phyloP scores from a whole-genome alignment of 2,113 vertebrate species.

The Emydocephalus ijimae region DNA sequence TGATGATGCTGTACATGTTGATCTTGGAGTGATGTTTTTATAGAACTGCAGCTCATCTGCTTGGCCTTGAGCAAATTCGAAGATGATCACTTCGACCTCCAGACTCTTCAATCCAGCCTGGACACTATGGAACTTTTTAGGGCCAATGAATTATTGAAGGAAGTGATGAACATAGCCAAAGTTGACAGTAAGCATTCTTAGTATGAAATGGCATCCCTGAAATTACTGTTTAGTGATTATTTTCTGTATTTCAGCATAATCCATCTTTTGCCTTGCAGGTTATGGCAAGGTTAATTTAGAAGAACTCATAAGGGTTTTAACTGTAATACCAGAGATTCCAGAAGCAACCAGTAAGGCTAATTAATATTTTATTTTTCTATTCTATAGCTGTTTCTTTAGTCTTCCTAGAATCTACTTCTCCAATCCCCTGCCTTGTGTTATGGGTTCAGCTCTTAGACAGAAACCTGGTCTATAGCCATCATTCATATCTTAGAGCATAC shows the following conservation, averaged over 20 bases:
- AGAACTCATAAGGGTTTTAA: slow-evolving; percentile 25
- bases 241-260: not conserved
- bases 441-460: not conserved
- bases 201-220: accelerated
- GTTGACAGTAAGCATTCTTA: slow-evolving; percentile 14
- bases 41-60: slow-evolving; percentile 27
- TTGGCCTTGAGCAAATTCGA: slow-evolving; percentile 10
- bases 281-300: slow-evolving; percentile 19
- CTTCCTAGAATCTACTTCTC: not conserved
- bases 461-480: not conserved
- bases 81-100: not conserved
- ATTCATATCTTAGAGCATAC: not conserved
- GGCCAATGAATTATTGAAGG: slow-evolving; percentile 2
- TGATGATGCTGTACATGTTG: not conserved
- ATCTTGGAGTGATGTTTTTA: not conserved
- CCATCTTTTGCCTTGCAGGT: slow-evolving; percentile 5
- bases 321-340: not conserved
- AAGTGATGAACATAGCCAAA: slow-evolving; percentile 16
- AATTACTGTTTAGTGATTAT: not conserved
- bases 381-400: not conserved
- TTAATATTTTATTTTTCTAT: not conserved
- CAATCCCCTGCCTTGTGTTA: not conserved
- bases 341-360: not conserved
- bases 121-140: slow-evolving; percentile 5
- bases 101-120: not conserved